Base-by-base conservation (phyloP, 2,113 vertebrate species). In the Malurus elegans region DNA sequence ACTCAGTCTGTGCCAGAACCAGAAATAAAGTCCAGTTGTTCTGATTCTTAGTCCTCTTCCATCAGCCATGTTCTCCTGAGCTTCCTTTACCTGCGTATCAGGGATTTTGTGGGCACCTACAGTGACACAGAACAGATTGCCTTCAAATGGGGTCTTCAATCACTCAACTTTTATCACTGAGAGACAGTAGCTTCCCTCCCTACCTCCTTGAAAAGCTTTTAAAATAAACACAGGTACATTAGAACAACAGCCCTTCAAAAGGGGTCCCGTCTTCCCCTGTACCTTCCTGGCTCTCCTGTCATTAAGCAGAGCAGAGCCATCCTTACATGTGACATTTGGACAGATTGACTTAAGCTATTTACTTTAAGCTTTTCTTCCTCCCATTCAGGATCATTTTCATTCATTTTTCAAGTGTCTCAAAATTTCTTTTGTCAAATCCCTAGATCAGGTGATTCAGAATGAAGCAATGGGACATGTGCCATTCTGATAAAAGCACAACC, bases 221-320 rank as follows among this genome's bases (percentile, higher is more conserved):
- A 94, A 96, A 96, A 92, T 97, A 96, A 97, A 97, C 94, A 96
- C 75, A 95, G 93, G 93, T 97, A 92, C 93, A 95, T 96, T 97
- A 96, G 84, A 94, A 96, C 81, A 95, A 96, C 84, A 96, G 70
- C 42, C 54, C 74, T 87, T 91, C 81, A 75, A 66, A 94, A 95
- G 76, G 79, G 58, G 47, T 85, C 58, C 54, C 75, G 60, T 73
- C 65, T 85, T 86, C 85, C 79, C 74, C 58, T 69, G 87, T 87
- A 88, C 85, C 93, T 95, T 95, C 56, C 85, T 36, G 64, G 85
- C 82, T 94, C 64, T 90, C 31, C 44, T 93, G 85, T 90, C 95
- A 90, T 96, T 96, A 95, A 78, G 62, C 61, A 82, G 78, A 97
- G 90, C 79, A 86, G 62, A 95, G 75, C 47, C 82, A 83, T 88